These are phyloP conservation scores for Arremon brunneinucha DNA, from an alignment of 2,797 vertebrate species.

Conservation along the genomic window DNA sequence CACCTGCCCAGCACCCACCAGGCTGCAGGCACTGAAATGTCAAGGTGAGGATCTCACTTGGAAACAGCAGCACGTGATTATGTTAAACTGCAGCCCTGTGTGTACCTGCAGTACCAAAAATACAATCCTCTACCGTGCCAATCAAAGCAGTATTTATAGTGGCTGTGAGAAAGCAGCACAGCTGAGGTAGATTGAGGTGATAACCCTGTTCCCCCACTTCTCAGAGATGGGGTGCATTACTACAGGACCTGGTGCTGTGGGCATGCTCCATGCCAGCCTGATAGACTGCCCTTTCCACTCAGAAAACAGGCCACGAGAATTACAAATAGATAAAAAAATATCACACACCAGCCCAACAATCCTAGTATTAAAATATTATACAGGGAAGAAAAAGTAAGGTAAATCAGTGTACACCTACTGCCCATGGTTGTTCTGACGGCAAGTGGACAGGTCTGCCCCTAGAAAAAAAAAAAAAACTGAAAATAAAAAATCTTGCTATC, in stretches of 20 bases:
- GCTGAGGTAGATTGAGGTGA: neutral
- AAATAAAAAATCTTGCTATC: neutral
- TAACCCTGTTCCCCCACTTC: neutral
- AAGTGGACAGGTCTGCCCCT: neutral
- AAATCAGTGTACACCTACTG: neutral
- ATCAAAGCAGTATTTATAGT: neutral
- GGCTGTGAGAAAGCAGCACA: neutral
- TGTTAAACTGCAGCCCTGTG: neutral
- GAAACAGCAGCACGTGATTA: neutral
- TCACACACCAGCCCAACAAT: neutral
- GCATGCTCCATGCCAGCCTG: fast-evolving
- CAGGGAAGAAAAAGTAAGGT: fast-evolving
- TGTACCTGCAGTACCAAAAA: conserved; percentile 22
- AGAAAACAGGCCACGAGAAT: neutral
- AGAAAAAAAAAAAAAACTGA: neutral
- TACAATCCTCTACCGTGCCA: neutral
- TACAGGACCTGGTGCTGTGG: neutral
- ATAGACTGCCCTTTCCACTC: neutral
- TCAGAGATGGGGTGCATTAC: neutral
- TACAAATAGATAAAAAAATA: neutral
- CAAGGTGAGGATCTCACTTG: neutral
- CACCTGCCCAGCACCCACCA: neutral
- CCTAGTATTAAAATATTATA: neutral
- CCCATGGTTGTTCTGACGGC: neutral
- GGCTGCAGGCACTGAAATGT: neutral